Base-by-base conservation (phyloP, 1,140 invertebrate species). In the Drosophila kepulauana region DNA sequence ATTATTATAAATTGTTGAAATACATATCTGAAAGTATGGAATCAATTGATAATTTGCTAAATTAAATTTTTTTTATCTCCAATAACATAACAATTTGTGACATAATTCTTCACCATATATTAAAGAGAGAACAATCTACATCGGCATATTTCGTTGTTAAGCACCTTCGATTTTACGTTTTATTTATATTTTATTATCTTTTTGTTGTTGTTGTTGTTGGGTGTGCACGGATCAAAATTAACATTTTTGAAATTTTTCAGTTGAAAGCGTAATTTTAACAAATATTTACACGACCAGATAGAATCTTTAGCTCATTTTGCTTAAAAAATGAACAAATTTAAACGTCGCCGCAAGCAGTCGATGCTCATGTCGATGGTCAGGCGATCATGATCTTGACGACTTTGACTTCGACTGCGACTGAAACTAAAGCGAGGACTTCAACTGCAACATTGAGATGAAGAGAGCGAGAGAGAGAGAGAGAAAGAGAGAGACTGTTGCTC, bases 201-300 rank as follows among this genome's bases (percentile, higher is more conserved):
- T 45, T 56, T 5, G 61, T 16, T 49, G 61, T 41, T 38, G 43
- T 33, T 38, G 6, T 20, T 20, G 20, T 3, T 10, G 35, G 2
- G 35, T 38, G 35, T 38, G 35, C 6, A 10, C 45, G 43, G 15
- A 51, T 15, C 52, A n/a, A 67, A 61, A 43, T 63, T 63, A 69
- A 62, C 38, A 78, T 78, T 78, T 84, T 75, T 71, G 70, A 86
- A 54, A 76, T 63, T 87, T 76, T 87, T 82, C 59, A 88, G 79
- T 78, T 88, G 82, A 87, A 87, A 87, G 79, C 82, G 82, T 87
- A 82, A 87, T 88, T 87, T 87, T 72, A 88, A 84, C 82, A 87
- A 87, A 87, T 87, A 87, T 87, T 82, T 87, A 88, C 79, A 82
- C 84, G 80, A 75, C 62, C 76, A 82, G 84, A 88, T 87, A 87